Conservation (phyloP, 2,888 invertebrate genomes). For the Idaea straminata region DNA sequence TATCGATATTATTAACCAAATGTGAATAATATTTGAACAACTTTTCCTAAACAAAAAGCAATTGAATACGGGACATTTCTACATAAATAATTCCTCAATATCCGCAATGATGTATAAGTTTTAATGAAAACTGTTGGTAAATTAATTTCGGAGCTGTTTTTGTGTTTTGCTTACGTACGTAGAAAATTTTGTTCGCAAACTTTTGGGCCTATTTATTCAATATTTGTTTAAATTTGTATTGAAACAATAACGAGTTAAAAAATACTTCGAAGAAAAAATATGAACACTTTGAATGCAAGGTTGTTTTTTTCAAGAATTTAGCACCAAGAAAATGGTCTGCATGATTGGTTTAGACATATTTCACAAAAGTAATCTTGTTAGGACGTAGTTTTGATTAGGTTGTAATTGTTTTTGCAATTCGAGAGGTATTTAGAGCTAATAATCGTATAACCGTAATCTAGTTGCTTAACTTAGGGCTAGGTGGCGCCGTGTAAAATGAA, state of each 20-base stretch:
- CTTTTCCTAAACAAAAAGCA: background rate
- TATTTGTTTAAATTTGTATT: background rate
- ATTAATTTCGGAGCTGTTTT: slow-evolving; percentile 18
- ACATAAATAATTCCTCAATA: slow-evolving; percentile 1
- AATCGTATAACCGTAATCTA: no score
- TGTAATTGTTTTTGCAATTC: no score
- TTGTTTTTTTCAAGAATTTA: no score
- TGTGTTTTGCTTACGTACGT: slow-evolving; percentile 7
- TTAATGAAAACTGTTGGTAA: slow-evolving; percentile 13
- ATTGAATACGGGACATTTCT: background rate
- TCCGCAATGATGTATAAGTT: slow-evolving; percentile 9
- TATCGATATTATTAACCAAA: background rate
- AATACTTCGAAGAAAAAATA: no score
- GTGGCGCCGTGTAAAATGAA: no score
- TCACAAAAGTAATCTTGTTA: no score
- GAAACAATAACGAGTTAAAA: slow-evolving; percentile 2
- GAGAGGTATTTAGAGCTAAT: no score
- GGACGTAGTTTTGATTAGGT: no score
- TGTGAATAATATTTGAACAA: background rate
- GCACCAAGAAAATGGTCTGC: no score
- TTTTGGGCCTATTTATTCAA: background rate
- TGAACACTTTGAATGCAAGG: no score
- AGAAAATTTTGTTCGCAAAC: background rate
- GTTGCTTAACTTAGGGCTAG: no score
- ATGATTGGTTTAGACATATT: no score